Evolutionary conservation across 1,140 invertebrate genomes (phyloP).

Genomic region (Ladona fulva): DNA sequence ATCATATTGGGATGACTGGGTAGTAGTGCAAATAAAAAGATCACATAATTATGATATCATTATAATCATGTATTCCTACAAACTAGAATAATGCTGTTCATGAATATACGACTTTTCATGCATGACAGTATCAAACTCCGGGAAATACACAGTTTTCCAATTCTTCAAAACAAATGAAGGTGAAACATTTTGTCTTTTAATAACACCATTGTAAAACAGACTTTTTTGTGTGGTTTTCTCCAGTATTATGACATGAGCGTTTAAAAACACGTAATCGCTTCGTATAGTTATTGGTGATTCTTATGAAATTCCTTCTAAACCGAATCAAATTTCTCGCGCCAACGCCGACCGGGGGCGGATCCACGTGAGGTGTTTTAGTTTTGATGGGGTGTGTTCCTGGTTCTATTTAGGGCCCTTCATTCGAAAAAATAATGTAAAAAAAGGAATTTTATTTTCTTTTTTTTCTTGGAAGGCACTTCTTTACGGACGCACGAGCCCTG

Average conservation of each 20-base stretch:
- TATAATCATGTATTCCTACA: not conserved
- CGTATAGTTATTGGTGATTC: not conserved
- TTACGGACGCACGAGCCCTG: not conserved
- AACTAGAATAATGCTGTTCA: not conserved
- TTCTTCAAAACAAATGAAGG: not conserved
- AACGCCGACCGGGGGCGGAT: no score
- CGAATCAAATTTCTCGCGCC: no score
- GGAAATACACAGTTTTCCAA: not conserved
- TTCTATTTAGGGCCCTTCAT: conserved; percentile 4
- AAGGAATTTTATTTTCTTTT: not conserved
- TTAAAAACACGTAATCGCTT: not conserved
- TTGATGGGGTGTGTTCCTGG: not conserved
- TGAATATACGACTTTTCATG: conserved; percentile 1
- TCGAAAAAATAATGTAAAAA: not conserved
- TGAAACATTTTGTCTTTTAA: not conserved
- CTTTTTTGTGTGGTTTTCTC: not conserved
- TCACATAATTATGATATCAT: not conserved
- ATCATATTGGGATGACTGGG: not conserved
- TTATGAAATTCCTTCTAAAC: no score
- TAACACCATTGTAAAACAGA: not conserved
- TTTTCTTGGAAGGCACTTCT: not conserved
- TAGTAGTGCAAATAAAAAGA: not conserved
- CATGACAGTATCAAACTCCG: conserved; percentile 4
- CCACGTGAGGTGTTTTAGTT: no score
- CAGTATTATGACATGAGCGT: not conserved